A percentile compares a stretch with the other conserved stretches of the same genome.
Conservation (phyloP, 2,113 vertebrate species). For the Redunca redunca region DNA sequence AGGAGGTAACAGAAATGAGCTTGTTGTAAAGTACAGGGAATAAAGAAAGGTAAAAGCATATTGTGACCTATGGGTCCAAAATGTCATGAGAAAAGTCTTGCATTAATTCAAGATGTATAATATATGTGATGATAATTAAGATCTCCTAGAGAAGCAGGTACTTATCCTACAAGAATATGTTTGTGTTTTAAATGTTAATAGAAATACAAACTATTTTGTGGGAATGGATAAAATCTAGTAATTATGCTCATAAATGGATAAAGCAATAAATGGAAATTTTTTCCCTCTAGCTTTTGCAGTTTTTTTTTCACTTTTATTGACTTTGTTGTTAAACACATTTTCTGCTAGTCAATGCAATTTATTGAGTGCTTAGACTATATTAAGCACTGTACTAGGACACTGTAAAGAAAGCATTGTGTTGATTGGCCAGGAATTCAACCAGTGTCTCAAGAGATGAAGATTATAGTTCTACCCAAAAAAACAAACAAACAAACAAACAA, state of each 20-base stretch:
- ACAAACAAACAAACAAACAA: background rate
- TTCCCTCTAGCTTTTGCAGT: background rate
- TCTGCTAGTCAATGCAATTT: conserved; percentile 17
- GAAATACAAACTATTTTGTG: background rate
- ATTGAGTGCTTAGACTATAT: conserved; percentile 37
- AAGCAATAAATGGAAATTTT: background rate
- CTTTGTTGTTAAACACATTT: conserved; percentile 46
- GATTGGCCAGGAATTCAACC: conserved; percentile 32
- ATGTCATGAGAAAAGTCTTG: background rate
- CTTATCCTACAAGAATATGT: background rate
- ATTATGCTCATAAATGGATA: background rate
- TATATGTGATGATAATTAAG: background rate
- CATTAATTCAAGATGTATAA: background rate
- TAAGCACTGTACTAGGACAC: background rate
- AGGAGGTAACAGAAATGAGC: background rate
- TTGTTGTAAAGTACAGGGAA: background rate
- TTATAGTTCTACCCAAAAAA: background rate
- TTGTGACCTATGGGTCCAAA: background rate
- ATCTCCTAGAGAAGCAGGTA: background rate
- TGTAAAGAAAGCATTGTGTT: conserved; percentile 9
- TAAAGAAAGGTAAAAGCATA: background rate
- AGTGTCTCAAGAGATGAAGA: conserved; percentile 18
- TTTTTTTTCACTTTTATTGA: background rate
- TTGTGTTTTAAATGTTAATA: background rate
- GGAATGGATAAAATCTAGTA: background rate